Evolutionary conservation across 2,888 invertebrate genomes (phyloP), one percentile per base, ranked within the genome.

Genomic region (Cephus spinipes): DNA sequence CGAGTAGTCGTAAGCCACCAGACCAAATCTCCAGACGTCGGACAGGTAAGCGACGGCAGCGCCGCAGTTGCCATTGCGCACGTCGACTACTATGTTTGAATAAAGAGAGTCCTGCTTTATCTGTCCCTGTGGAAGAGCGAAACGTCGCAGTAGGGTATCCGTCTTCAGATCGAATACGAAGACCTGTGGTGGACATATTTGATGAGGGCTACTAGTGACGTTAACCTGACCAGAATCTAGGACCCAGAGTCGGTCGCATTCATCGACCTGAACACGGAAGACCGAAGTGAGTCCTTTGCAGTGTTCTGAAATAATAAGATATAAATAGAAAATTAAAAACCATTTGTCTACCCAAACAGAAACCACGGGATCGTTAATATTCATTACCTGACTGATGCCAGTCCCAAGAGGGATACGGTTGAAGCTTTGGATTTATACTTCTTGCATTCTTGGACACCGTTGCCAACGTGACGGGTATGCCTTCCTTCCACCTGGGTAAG

Each of bases 161-260:
- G 94, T 95, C 34, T 92, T 89, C 34, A 97, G 92, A 87, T 97
- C 95, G 87, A 95, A 96, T 12, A 96, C 94, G 11, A 95, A 93
- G 75, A 97, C 93, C 84, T 95, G 94, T 0, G 96, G 96, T 0
- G 95, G 95, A 85, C 96, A 96, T 31, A 95, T 90, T 88, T 95
- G 96, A 80, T 94, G 94, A 0, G 96, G 93, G n/a, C 94, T 93
- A 30, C 94, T 94, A 1, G 95, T 93, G 1, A 92, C 85, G 85
- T 96, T 94, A 4, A 95, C 94, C 87, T 95, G 95, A 0, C 97
- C 97, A 0, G 96, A 96, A 90, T 97, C 97, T 79, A 97, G 92
- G 0, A 96, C 94, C 97, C 97, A 97, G 6, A 97, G 92, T 69
- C 96, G 93, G 74, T 95, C 94, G 83, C 97, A 97, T 0, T 93